Percentiles rank a stretch among this genome's conserved stretches.
Evolutionary conservation across 2,797 vertebrate genomes (phyloP).

Genomic region (Gallirallus australis): DNA sequence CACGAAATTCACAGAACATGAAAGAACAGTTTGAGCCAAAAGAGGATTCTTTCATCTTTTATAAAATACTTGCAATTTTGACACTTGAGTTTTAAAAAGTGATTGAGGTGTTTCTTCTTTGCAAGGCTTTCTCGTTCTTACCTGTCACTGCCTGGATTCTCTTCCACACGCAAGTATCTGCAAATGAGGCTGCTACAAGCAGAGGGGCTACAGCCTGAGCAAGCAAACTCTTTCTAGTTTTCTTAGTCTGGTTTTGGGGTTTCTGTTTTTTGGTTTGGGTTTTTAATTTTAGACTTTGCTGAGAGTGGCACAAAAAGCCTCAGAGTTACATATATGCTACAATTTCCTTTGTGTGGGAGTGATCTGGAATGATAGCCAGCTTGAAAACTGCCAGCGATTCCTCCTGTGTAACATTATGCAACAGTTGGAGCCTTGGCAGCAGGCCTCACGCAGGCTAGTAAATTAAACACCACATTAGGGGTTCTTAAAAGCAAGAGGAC

Average conservation of each 20-base stretch:
- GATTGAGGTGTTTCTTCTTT: neutral
- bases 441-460: neutral
- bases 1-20: neutral
- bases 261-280: neutral
- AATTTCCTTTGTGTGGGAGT: slow-evolving; percentile 66
- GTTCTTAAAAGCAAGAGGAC: neutral
- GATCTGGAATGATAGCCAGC: slow-evolving; percentile 61
- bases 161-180: neutral
- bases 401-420: slow-evolving; percentile 59
- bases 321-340: slow-evolving; percentile 28
- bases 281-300: slow-evolving; percentile 41
- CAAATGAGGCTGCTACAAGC: neutral
- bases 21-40: slow-evolving; percentile 45
- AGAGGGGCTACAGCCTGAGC: neutral
- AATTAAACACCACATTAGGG: neutral
- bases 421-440: slow-evolving; percentile 51
- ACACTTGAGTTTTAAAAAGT: neutral
- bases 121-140: neutral
- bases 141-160: slow-evolving; percentile 22
- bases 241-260: neutral
- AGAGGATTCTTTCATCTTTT: slow-evolving; percentile 39
- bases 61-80: neutral
- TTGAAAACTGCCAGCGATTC: slow-evolving; percentile 52
- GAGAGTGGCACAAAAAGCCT: slow-evolving; percentile 38
- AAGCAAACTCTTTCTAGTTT: slow-evolving; percentile 14